Evolutionary conservation across 1,140 invertebrate species (phyloP).

Genomic region (Chlorops oryzae): DNA sequence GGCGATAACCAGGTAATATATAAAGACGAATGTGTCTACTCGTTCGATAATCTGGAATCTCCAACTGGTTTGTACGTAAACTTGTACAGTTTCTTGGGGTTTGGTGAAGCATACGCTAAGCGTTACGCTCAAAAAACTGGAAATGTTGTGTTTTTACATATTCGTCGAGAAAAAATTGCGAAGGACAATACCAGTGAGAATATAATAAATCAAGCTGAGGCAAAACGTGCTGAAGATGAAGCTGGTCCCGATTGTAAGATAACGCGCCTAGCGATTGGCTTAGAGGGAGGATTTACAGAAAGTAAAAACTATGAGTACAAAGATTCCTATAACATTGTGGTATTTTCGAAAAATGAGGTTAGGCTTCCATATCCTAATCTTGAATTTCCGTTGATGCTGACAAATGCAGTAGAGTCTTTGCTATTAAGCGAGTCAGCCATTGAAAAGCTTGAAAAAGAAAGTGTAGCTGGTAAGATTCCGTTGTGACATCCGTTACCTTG

Average conservation of each 20-base stretch:
- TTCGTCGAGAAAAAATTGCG: constrained; percentile 60
- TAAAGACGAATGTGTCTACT: constrained; percentile 98
- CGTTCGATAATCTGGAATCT: constrained; percentile 91
- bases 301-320: constrained; percentile 74
- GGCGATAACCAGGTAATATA: constrained; percentile 57
- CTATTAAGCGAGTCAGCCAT: constrained; percentile 78
- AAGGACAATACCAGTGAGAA: constrained; percentile 47
- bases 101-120: constrained; percentile 76
- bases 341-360: constrained; percentile 67
- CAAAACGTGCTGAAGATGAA: constrained; percentile 53
- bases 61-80: constrained; percentile 86
- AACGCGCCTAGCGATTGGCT: constrained; percentile 85
- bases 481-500: no score
- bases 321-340: constrained; percentile 70
- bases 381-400: constrained; percentile 69
- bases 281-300: constrained; percentile 84
- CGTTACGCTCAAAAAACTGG: constrained; percentile 72
- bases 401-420: constrained; percentile 63
- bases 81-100: constrained; percentile 78
- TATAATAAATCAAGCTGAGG: constrained; percentile 37
- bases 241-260: constrained; percentile 86
- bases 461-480: constrained; percentile 59
- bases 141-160: constrained; percentile 79
- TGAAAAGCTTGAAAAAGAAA: constrained; percentile 76
- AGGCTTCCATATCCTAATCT: constrained; percentile 67